Evolutionary conservation across 2,888 invertebrate genomes (phyloP).

Genomic region (Cryptus viduatorius): DNA sequence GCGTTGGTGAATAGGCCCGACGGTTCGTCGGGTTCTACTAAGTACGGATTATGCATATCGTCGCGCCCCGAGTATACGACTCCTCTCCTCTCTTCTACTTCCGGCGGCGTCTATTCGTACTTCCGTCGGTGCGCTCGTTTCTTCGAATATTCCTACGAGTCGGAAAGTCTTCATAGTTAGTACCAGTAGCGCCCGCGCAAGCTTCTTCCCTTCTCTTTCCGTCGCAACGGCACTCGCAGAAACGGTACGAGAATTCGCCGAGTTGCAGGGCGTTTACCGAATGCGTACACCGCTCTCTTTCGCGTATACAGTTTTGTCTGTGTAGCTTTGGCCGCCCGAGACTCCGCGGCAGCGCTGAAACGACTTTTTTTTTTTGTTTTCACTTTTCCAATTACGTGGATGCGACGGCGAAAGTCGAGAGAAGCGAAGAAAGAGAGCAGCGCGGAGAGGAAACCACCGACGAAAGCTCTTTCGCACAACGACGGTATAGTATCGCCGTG

Average conservation of each 20-base stretch:
- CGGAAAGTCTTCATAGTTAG: conserved; percentile 25
- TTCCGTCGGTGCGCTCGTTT: neutral
- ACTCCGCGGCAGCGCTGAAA: neutral
- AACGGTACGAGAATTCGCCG: neutral
- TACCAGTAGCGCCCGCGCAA: conserved; percentile 1
- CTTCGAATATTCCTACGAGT: neutral
- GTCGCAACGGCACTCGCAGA: neutral
- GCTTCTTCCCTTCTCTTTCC: neutral
- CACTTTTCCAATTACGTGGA: conserved; percentile 66
- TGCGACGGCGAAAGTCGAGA: conserved; percentile 44
- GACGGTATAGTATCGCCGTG: neutral
- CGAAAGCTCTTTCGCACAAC: conserved; percentile 23
- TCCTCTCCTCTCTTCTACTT: conserved; percentile 9
- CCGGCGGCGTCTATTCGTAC: conserved; percentile 23
- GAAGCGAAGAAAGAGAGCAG: conserved; percentile 3
- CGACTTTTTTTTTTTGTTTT: conserved; percentile 23
- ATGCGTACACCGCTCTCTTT: no score
- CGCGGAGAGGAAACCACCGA: conserved; percentile 27
- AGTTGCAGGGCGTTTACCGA: neutral
- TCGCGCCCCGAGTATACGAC: neutral
- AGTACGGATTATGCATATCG: conserved; percentile 64
- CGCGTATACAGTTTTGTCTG: neutral
- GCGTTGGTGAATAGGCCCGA: conserved; percentile 44
- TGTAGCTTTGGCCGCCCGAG: neutral
- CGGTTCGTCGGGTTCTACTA: conserved; percentile 50